Percentiles rank a stretch among this genome's conserved stretches.
These are phyloP conservation scores for Entomobrya multifasciata DNA, from an alignment of 2,888 invertebrate genomes.

Conservation along the genomic window DNA sequence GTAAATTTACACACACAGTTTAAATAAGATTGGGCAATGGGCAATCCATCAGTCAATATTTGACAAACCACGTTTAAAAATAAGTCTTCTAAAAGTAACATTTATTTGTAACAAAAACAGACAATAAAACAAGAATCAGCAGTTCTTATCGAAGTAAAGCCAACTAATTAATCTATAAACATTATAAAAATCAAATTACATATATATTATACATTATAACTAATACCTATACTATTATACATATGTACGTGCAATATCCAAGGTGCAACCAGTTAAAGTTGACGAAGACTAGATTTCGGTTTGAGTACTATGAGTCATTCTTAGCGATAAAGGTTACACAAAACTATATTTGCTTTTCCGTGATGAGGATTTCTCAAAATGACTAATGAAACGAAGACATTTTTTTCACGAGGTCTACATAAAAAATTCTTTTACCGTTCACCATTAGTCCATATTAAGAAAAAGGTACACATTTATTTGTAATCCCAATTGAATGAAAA, in stretches of 20 bases:
- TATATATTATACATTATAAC: no score
- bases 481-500: not conserved
- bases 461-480: constrained; percentile 1
- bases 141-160: no score
- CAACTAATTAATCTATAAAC: no score
- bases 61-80: not conserved
- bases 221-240: no score
- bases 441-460: not conserved
- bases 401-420: not conserved
- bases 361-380: not conserved
- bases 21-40: no score
- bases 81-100: no score
- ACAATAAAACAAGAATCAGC: no score
- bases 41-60: not conserved
- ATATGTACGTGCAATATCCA: not conserved
- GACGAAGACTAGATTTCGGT: not conserved
- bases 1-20: no score
- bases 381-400: not conserved
- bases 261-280: not conserved
- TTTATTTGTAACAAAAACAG: no score
- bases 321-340: not conserved
- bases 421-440: not conserved
- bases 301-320: not conserved
- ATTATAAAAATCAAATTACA: no score
- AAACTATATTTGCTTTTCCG: not conserved